These are phyloP conservation scores for Xestia sexstrigata DNA, from an alignment of 2,888 invertebrate species.

Conservation along the genomic window DNA sequence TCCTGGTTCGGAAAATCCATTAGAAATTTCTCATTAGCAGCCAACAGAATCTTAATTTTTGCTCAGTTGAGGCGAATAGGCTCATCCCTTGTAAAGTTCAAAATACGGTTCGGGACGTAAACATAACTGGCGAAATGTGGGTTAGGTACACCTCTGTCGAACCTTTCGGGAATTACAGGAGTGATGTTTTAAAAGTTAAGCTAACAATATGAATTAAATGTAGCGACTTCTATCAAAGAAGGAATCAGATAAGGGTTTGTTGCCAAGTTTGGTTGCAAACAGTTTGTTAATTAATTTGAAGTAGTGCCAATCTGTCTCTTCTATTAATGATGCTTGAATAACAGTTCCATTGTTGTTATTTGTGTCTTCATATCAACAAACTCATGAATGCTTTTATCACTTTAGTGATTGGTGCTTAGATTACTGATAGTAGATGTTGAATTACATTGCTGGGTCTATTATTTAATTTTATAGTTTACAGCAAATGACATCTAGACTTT, in stretches of 20 bases:
- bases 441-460: background rate
- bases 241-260: conserved; percentile 44
- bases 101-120: background rate
- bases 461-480: background rate
- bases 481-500: background rate
- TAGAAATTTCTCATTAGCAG: background rate
- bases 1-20: background rate
- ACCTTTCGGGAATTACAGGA: background rate
- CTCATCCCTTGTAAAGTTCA: background rate
- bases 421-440: background rate
- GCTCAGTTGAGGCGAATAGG: background rate
- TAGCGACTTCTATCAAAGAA: conserved; percentile 23
- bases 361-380: conserved; percentile 34
- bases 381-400: background rate
- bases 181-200: background rate
- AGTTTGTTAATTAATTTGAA: conserved; percentile 42
- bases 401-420: background rate
- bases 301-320: conserved; percentile 44
- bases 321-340: conserved; percentile 39
- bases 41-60: background rate
- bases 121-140: background rate
- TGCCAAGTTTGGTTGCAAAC: conserved; percentile 52
- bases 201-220: conserved; percentile 1
- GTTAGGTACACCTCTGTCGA: background rate
- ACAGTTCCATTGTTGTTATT: conserved; percentile 20